Conservation (phyloP, 2,888 invertebrate genomes). For the Sphecodes monilicornis region DNA sequence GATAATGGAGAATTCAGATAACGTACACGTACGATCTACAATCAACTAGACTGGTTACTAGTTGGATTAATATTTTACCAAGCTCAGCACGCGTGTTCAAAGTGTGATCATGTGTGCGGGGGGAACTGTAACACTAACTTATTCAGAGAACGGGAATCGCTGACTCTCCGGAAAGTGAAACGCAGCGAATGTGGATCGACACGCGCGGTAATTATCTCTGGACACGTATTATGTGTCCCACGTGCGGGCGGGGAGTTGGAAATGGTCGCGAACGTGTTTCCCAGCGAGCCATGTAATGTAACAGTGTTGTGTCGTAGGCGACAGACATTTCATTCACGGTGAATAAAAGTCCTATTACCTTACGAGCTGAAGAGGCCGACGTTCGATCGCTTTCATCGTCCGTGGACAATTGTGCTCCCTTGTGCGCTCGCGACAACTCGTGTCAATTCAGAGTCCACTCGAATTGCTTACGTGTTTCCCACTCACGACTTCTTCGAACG, state of each 20-base stretch:
- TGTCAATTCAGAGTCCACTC: conserved; percentile 43
- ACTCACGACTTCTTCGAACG: not conserved
- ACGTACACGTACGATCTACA: no score
- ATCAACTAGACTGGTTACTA: no score
- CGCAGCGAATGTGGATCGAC: conserved; percentile 61
- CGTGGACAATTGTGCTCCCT: conserved; percentile 49
- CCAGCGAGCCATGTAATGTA: conserved; percentile 34
- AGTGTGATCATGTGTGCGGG: not conserved
- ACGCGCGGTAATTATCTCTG: conserved; percentile 63
- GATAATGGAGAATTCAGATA: no score
- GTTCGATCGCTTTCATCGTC: conserved; percentile 54
- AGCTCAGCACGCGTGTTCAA: no score
- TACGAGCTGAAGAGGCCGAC: conserved; percentile 12
- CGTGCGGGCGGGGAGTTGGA: conserved; percentile 21
- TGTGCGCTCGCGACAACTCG: conserved; percentile 45
- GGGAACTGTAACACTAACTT: not conserved
- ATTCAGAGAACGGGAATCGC: conserved; percentile 1
- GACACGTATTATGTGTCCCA: conserved; percentile 55
- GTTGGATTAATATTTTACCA: no score
- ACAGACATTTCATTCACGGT: conserved; percentile 66
- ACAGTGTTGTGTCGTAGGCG: conserved; percentile 52
- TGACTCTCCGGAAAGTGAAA: conserved; percentile 52
- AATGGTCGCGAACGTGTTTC: conserved; percentile 36
- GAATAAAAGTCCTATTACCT: conserved; percentile 65
- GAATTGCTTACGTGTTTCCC: conserved; percentile 33